Evolutionary conservation across 2,113 vertebrate genomes (phyloP), one percentile per base, ranked within the genome.

Genomic region (Glareola pratincola): DNA sequence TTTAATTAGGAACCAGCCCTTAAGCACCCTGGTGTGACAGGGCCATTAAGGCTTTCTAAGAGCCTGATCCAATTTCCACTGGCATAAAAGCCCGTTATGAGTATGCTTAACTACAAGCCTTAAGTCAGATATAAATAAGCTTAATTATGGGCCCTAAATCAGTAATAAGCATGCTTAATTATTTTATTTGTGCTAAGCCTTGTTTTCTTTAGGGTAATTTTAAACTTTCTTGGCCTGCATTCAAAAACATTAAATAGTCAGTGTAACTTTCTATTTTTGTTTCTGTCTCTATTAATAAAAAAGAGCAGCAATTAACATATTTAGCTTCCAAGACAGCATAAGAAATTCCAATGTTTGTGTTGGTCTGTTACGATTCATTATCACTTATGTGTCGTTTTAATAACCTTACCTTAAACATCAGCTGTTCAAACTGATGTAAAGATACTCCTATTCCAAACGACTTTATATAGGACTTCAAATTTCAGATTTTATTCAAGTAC

Each of bases 131-230:
- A 82, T 68, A 91, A 95, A 92, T 84, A 85, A 78, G 53, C 43
- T 87, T 94, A 87, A 94, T 92, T 96, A 85, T 73, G 62, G 48
- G 20, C 14, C 24, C 37, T 83, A 93, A 71, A 85, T 80, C 86
- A 69, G 34, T 91, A 94, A 94, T 76, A 50, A 88, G n/a, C 30
- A 63, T 39, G 37, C 23, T 92, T 91, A 87, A 56, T 94, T 89
- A 62, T 95, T 93, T 77, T 87, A 76, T 92, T 96, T 94, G 37
- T 73, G 48, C 18, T 92, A 73, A 91, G 47, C 45, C 39, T 83
- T 92, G 37, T 74, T 96, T 92, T 88, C 85, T 94, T 86, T 60
- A 66, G 47, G 19, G 56, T 76, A 81, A 93, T 76, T 91, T 94
- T 88, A 72, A 86, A 85, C 72, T 82, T 94, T 68, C 48, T 71